Conservation (phyloP, 2,797 vertebrate genomes). For the Anguilla pacifica region DNA sequence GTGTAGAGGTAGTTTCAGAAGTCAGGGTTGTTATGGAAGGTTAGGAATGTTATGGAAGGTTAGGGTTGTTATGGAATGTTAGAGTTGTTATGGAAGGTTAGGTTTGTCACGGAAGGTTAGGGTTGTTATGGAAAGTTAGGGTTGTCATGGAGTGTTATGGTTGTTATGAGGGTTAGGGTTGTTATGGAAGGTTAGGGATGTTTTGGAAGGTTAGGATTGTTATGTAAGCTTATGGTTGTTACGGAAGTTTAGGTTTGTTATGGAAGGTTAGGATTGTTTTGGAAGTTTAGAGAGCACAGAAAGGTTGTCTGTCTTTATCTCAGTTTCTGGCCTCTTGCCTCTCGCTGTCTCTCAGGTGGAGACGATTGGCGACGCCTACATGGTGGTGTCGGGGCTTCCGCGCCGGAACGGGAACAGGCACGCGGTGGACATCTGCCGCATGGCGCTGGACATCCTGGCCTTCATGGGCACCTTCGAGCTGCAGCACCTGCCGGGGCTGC, state of each 20-base stretch:
- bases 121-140: too few species aligned
- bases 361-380: slow-evolving; percentile 96
- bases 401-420: slow-evolving; percentile 90
- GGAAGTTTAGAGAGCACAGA: background rate
- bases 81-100: too few species aligned
- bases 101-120: too few species aligned
- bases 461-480: slow-evolving; percentile 93
- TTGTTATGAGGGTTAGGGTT: background rate
- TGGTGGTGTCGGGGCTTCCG: slow-evolving; percentile 94
- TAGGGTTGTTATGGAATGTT: background rate
- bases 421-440: slow-evolving; percentile 90
- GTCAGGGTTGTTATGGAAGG: background rate
- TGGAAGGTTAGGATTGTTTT: background rate
- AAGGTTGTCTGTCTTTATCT: background rate
- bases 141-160: background rate
- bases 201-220: background rate
- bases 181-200: background rate
- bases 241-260: background rate
- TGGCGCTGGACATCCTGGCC: slow-evolving; percentile 93
- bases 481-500: slow-evolving; percentile 88
- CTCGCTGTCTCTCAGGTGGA: slow-evolving; percentile 78
- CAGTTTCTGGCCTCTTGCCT: background rate
- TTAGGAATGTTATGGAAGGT: background rate
- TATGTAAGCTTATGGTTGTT: too few species aligned
- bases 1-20: background rate